phyloP scores from a whole-genome alignment of 2,888 invertebrate genomes.

The Willowsia nigromaculata region DNA sequence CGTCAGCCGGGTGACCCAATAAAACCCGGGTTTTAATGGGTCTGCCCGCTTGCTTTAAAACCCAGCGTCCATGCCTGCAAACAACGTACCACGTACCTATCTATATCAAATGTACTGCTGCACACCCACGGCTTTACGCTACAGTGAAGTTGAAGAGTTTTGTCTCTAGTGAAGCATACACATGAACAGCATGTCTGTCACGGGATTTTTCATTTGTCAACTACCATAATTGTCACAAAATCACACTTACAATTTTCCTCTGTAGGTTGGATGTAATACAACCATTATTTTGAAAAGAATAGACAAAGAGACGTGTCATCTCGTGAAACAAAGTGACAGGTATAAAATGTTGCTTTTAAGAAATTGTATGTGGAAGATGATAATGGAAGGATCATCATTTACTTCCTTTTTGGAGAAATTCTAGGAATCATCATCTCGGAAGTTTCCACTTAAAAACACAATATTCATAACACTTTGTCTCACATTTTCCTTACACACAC shows the following conservation, averaged over 20 bases:
- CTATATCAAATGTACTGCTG: too few relatives aligned
- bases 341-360: constrained; percentile 65
- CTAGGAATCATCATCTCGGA: neutral
- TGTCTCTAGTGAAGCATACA: neutral
- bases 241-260: constrained; percentile 25
- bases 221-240: constrained; percentile 65
- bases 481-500: too few relatives aligned
- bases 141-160: neutral
- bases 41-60: too few relatives aligned
- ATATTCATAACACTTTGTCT: too few relatives aligned
- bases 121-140: neutral
- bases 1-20: too few relatives aligned
- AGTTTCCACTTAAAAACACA: neutral
- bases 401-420: neutral
- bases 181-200: neutral
- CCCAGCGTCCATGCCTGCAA: too few relatives aligned
- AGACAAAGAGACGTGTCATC: constrained; percentile 39
- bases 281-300: constrained; percentile 39
- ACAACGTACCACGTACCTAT: too few relatives aligned
- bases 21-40: too few relatives aligned
- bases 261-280: neutral
- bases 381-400: constrained; percentile 24
- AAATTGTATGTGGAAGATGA: constrained; percentile 23
- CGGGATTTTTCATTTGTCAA: constrained; percentile 64
- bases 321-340: constrained; percentile 58